Percentiles rank a stretch among this genome's conserved stretches.
phyloP scores from a whole-genome alignment of 2,797 vertebrate species.

The Pampus argenteus region DNA sequence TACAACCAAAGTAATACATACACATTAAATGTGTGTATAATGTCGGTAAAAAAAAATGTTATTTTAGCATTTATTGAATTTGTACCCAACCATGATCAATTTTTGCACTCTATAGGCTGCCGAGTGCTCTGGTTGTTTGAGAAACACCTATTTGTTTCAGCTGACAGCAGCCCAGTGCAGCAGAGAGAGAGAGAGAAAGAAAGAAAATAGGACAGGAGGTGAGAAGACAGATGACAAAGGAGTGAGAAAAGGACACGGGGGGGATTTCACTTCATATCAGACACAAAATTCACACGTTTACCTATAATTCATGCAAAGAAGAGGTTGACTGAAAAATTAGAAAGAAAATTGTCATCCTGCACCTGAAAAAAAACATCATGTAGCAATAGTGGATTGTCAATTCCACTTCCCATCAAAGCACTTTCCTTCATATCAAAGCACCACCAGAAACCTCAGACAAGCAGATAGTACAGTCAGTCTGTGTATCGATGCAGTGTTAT shows the following conservation, averaged over 20 bases:
- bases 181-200: constrained; percentile 4
- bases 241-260: neutral
- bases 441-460: constrained; percentile 22
- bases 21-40: neutral
- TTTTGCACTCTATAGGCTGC: constrained; percentile 43
- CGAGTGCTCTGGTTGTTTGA: constrained; percentile 48
- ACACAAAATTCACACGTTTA: constrained; percentile 20
- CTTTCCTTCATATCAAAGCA: constrained; percentile 11
- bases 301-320: constrained; percentile 4
- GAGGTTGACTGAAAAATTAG: constrained; percentile 17
- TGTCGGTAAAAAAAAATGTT: constrained; percentile 9
- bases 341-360: constrained; percentile 14
- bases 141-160: constrained; percentile 67
- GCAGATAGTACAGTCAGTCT: constrained; percentile 40
- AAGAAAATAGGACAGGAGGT: constrained; percentile 25
- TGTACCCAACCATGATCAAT: constrained; percentile 58
- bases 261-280: constrained; percentile 8
- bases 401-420: neutral
- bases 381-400: neutral
- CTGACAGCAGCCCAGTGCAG: constrained; percentile 59
- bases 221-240: constrained; percentile 6
- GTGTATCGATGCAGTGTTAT: constrained; percentile 56
- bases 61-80: constrained; percentile 57
- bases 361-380: constrained; percentile 6
- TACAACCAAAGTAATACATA: neutral